Base-by-base conservation (phyloP, 2,113 vertebrate genomes). In the Rhinolophus sinicus region DNA sequence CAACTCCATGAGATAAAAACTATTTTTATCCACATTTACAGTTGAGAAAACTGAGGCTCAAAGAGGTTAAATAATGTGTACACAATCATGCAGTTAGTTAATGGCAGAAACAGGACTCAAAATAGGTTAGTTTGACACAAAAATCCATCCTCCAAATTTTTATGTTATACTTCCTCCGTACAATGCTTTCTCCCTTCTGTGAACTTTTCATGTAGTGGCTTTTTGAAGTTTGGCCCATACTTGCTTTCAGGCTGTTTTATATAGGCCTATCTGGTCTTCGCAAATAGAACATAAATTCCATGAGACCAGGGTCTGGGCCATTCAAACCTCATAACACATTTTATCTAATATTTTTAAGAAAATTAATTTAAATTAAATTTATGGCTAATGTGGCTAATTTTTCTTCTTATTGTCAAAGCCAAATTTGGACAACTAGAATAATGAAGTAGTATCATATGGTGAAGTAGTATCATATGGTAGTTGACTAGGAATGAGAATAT, bases 251-350 rank as follows among this genome's bases (percentile, higher is more conserved):
- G 28, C 5, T 88, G 14, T 76, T 93, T 94, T 65, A 96, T 33
- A 47, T 38, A 93, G 22, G 8, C 3, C 35, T 92, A 86, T 85
- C 47, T 13, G 47, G 21, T 92, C 11, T 95, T 88, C 44, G 60
- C 28, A 95, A 81, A 93, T 44, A 86, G 73, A 76, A 96, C 82
- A 8, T 70, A 90, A 95, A 96, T 22, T 78, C 40, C 26, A 64
- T 26, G n/a, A 96, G 28, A 76, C 38, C 44, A 94, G n/a, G 28
- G 8, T 86, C 8, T 75, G 58, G 54, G 24, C 70, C 33, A 91
- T 35, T 91, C 69, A 88, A 91, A 81, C 13, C 4, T 38, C 14
- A 54, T 94, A 96, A 89, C 8, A 97, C 50, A 93, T 73, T 88
- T 96, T 94, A 94, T 40, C 65, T 93, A n/a, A 44, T 13, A 85